A percentile compares a stretch with the other conserved stretches of the same genome.
Conservation (phyloP, 2,797 vertebrate species). For the Sebastes matsubarae region DNA sequence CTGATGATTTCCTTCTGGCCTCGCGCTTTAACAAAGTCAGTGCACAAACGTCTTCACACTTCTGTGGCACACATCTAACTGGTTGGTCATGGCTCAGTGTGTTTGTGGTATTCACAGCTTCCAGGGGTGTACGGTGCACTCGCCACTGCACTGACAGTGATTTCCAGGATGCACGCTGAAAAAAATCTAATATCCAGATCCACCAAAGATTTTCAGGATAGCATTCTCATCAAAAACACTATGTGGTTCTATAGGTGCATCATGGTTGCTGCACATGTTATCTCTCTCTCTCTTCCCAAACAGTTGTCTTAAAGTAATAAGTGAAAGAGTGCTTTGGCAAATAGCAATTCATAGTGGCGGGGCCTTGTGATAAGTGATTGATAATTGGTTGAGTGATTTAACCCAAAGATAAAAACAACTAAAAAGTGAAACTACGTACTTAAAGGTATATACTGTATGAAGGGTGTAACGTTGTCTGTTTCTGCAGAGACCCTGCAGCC, state of each 20-base stretch:
- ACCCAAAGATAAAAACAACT: background rate
- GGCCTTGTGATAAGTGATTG: background rate
- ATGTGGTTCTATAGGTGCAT: background rate
- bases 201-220: background rate
- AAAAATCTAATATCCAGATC: background rate
- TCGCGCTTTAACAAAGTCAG: background rate
- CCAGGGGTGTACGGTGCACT: background rate
- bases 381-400: background rate
- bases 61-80: background rate
- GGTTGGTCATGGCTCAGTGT: background rate
- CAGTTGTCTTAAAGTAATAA: background rate
- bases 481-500: too few species aligned
- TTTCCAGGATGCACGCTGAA: background rate
- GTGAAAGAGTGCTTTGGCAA: background rate
- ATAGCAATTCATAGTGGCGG: background rate
- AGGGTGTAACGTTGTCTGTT: too few species aligned
- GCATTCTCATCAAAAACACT: background rate
- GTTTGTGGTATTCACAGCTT: conserved; percentile 2
- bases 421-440: background rate
- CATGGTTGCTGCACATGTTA: background rate
- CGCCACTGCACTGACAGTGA: background rate
- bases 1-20: background rate
- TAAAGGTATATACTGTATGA: too few species aligned
- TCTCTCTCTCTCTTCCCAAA: background rate
- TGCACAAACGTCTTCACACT: background rate